These are phyloP conservation scores for Stigmatopora nigra DNA, from an alignment of 2,113 vertebrate species.

Conservation along the genomic window DNA sequence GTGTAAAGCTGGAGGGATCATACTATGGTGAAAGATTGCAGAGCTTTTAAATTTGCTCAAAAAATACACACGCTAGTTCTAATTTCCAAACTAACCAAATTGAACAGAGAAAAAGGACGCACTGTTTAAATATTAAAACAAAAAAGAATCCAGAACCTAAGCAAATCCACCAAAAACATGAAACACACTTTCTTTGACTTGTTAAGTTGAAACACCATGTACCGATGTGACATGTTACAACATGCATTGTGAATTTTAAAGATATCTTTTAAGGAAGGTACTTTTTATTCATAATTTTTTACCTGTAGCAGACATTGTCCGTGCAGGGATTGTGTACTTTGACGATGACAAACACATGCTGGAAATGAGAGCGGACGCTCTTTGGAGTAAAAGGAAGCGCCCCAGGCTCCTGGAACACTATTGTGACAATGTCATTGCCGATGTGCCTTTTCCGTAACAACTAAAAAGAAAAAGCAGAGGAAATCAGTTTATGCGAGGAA, in stretches of 20 bases:
- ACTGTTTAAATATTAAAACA: too few species aligned
- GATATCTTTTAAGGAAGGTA: not conserved
- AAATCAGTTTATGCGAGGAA: conserved; percentile 5
- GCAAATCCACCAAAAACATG: conserved; percentile 43
- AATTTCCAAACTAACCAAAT: conserved; percentile 49
- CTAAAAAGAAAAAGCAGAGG: conserved; percentile 48
- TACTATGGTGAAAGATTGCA: conserved; percentile 10
- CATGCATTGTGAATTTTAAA: conserved; percentile 4
- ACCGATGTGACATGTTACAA: conserved; percentile 11
- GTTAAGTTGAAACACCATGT: conserved; percentile 10
- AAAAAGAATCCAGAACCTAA: conserved; percentile 12
- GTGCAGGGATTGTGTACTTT: conserved; percentile 93
- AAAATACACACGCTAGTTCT: conserved; percentile 30
- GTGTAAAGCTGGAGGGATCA: conserved; percentile 28
- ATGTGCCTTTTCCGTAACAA: conserved; percentile 96
- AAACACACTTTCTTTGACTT: conserved; percentile 29
- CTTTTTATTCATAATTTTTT: conserved; percentile 43
- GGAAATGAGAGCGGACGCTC: conserved; percentile 96
- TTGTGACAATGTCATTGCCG: conserved; percentile 97
- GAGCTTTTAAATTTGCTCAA: conserved; percentile 35
- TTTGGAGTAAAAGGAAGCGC: conserved; percentile 94
- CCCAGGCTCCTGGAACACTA: conserved; percentile 97
- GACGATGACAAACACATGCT: conserved; percentile 96
- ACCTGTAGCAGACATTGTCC: conserved; percentile 97
- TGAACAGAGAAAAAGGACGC: too few species aligned